Evolutionary conservation across 2,888 invertebrate genomes (phyloP).

Genomic region (Dioctria rufipes): DNA sequence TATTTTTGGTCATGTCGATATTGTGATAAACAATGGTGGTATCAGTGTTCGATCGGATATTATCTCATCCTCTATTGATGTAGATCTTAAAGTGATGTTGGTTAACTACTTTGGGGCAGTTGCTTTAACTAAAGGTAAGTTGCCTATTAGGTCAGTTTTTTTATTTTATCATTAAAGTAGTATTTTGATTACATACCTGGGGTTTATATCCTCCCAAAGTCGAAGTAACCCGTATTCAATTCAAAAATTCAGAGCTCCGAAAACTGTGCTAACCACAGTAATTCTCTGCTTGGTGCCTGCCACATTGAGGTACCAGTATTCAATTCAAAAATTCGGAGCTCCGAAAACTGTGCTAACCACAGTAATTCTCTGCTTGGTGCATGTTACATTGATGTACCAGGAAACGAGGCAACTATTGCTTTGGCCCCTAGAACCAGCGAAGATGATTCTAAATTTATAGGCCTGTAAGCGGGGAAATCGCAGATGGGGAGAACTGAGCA

Average conservation of each 20-base stretch:
- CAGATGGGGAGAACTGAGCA: no score
- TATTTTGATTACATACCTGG: neutral
- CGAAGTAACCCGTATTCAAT: neutral
- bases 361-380: no score
- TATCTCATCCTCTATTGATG: constrained; percentile 82
- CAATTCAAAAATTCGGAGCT: neutral
- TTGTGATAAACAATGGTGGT: constrained; percentile 93
- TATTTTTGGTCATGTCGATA: constrained; percentile 85
- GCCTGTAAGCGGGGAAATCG: no score
- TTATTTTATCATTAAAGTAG: neutral
- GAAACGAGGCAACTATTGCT: no score
- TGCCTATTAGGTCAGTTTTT: neutral
- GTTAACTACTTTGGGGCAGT: constrained; percentile 97
- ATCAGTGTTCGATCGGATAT: constrained; percentile 85
- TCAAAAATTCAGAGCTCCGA: neutral
- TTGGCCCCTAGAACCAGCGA: no score
- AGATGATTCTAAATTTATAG: no score
- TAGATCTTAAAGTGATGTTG: constrained; percentile 89
- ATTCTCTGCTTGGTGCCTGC: no score
- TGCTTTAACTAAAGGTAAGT: constrained; percentile 89
- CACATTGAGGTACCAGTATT: neutral
- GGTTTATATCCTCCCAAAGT: neutral
- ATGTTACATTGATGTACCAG: no score
- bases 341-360: neutral
- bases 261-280: no score